Conservation (phyloP, 2,113 vertebrate species). For the cattle (Bos taurus) region ARS-UCD2.0 NC_037344.1:62019001-62019500, state of each 20-base stretch:
- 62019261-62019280: slow-evolving; percentile 94
- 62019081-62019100: slow-evolving; percentile 94
- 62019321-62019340: slow-evolving; percentile 94
- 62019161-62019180: not conserved
- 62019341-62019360: slow-evolving; percentile 97
- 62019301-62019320: slow-evolving; percentile 96
- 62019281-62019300: slow-evolving; percentile 96
- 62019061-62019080: slow-evolving; percentile 94
- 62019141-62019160: not conserved
- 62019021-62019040: slow-evolving; percentile 99
- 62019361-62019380: slow-evolving; percentile 91
- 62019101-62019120: slow-evolving; percentile 96
- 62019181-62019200: not conserved
- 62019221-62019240: slow-evolving; percentile 94
- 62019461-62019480: fast-evolving
- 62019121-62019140: fast-evolving
- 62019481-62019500: not conserved
- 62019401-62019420: slow-evolving; percentile 95
- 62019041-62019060: slow-evolving; percentile 98
- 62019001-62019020: slow-evolving; percentile 93
- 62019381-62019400: slow-evolving; percentile 91
- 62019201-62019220: fast-evolving
- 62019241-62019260: slow-evolving; percentile 95
- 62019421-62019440: slow-evolving; percentile 97
- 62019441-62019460: slow-evolving; percentile 85